Evolutionary conservation across 1,140 invertebrate genomes (phyloP), one percentile per base, ranked within the genome.

Genomic region (Sitophilus oryzae): DNA sequence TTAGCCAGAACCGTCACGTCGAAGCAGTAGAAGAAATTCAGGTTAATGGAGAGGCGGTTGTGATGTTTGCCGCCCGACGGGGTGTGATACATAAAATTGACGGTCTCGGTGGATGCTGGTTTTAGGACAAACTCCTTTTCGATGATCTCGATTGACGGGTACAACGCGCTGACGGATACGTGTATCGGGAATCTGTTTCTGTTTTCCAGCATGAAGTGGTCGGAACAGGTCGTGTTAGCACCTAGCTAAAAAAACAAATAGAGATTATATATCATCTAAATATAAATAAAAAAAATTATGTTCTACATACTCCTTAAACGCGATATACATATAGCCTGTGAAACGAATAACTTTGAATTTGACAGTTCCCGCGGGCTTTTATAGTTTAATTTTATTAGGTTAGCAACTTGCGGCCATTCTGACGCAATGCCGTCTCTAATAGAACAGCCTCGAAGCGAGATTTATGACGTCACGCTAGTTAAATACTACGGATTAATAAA

Each of bases 1-100:
- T 51, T 54, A 0, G 59, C 61, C 23, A 61, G 52, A 9, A 63
- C 56, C 5, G 59, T 63, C 6, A 55, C 44, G 21, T 58, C 52
- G 22, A 61, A 55, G 9, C 56, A 34, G 34, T 63, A 58, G 23
- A 45, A 59, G 20, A 59, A 52, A 38, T 63, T 63, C 15, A 63
- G 25, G 8, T 59, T 56, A 9, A 63, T 51, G 23, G 56, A 58
- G n/a, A 63, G 18, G 0, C 55, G 52, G 18, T 58, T 52, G 25
- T 56, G 56, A 19, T 55, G 47, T 38, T 40, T 61, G 2, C 55
- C 59, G 3, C 50, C 25, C 2, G 16, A 22, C 16, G 52, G 44
- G 5, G 59, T 53, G 18, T 41, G 50, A 38, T 49, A 61, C 2
- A 42, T 56, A 18, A 63, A 60, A 14, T 42, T 50, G 1, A 63